Evolutionary conservation across 2,113 vertebrate genomes (phyloP).

Genomic region (Falcunculus frontatus): DNA sequence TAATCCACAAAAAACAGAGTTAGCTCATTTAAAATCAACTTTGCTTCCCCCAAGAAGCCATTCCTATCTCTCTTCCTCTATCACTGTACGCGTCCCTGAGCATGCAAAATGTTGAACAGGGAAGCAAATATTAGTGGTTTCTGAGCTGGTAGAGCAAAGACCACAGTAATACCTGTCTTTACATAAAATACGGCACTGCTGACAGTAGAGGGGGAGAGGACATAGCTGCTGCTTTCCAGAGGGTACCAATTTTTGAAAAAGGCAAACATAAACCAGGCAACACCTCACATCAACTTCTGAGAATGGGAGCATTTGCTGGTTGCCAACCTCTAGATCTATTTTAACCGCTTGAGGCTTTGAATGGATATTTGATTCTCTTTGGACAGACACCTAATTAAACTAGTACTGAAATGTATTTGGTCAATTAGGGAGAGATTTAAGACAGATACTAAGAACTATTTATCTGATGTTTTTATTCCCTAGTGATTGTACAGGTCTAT

Average conservation of each 20-base stretch:
- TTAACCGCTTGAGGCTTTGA: neutral
- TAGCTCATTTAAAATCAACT: neutral
- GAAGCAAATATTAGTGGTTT: neutral
- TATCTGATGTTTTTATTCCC: constrained; percentile 38
- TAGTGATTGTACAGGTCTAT: neutral
- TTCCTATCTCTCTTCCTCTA: neutral
- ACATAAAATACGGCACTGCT: neutral
- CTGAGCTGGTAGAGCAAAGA: neutral
- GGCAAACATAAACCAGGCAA: neutral
- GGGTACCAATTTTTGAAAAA: neutral
- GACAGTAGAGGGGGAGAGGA: neutral
- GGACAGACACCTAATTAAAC: constrained; percentile 43
- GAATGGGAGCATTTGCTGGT: neutral
- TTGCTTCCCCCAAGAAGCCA: neutral
- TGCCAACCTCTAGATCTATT: neutral
- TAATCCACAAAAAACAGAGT: neutral
- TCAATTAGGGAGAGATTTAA: constrained; percentile 27
- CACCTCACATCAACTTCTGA: neutral
- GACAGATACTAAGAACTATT: neutral
- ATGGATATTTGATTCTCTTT: neutral
- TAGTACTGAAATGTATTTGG: constrained; percentile 12
- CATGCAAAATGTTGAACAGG: neutral
- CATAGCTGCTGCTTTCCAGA: neutral
- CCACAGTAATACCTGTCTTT: neutral
- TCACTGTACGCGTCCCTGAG: neutral